Evolutionary conservation across 2,888 invertebrate genomes (phyloP), one percentile per base, ranked within the genome.

Genomic region (Hypsopygia costalis): DNA sequence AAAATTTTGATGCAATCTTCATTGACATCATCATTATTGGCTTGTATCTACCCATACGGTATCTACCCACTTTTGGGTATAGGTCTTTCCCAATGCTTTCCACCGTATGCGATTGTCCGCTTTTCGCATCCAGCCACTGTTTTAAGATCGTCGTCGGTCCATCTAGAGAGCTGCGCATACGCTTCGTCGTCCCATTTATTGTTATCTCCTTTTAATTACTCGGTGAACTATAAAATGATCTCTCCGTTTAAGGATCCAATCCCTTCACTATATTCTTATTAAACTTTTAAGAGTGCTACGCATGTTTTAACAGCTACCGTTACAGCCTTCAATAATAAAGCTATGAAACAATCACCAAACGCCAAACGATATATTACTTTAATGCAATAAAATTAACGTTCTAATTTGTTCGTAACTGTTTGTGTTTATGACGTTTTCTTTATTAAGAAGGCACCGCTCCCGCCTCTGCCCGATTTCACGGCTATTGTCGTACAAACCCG

Each of bases 321-420:
- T 71, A 77, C 74, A 62, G 57, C 63, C 49, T 55, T 59, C 67
- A 63, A 75, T 73, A 76, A 74, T 72, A 74, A 72, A 71, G 70
- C 58, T 55, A 73, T 83, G 81, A 81, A 82, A 70, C 66, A 72
- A 73, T 78, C 68, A 59, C 48, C 64, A 52, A 57, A 55, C 58
- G 67, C 66, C 67, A 53, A 51, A 58, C 75, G 57, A 76, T 85
- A 81, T 82, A 85, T 75, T 59, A 67, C 75, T 71, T 78, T 83
- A 78, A 73, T 79, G 62, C 54, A 43, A 80, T 82, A 77, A 82
- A 83, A 80, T 82, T 80, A 81, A 73, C 69, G 81, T 75, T 75
- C 79, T 82, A 81, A 85, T 85, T 81, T 83, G 78, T 78, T 69
- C 69, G 72, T 49, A 67, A 75, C 76, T 69, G 76, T 79, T 70